Conservation (phyloP, 2,888 invertebrate genomes). For the Microchrysa polita region DNA sequence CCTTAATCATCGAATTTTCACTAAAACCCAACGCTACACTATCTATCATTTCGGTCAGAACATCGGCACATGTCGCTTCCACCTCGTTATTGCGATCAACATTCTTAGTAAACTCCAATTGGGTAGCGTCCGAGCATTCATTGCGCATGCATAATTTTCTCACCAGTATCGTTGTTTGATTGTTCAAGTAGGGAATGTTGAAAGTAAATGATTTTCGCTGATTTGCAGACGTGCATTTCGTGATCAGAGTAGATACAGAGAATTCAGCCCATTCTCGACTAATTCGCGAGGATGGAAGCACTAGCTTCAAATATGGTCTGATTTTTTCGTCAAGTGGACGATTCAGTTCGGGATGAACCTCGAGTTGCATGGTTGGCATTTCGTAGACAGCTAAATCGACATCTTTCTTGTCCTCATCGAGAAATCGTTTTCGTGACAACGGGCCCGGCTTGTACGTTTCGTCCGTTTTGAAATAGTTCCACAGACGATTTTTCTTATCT, state of each 20-base stretch:
- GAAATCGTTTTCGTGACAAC: conserved; percentile 58
- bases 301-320: conserved; percentile 61
- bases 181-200: conserved; percentile 69
- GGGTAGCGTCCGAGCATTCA: conserved; percentile 54
- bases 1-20: conserved; percentile 67
- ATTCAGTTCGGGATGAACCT: conserved; percentile 60
- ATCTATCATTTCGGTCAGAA: conserved; percentile 68
- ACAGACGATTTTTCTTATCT: neutral
- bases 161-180: conserved; percentile 69
- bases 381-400: conserved; percentile 59
- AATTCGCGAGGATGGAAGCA: conserved; percentile 60
- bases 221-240: conserved; percentile 23
- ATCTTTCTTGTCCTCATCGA: neutral
- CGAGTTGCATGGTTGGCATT: conserved; percentile 61
- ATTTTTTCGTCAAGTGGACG: conserved; percentile 60
- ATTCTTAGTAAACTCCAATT: conserved; percentile 56
- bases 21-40: conserved; percentile 71
- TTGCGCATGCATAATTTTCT: conserved; percentile 62
- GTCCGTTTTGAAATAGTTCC: conserved; percentile 6
- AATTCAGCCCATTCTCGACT: conserved; percentile 64
- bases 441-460: conserved; percentile 60
- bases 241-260: conserved; percentile 60
- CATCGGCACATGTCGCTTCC: conserved; percentile 60
- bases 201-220: conserved; percentile 65
- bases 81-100: conserved; percentile 51